Evolutionary conservation across 2,113 vertebrate genomes (phyloP), one percentile per base, ranked within the genome.

Genomic region (Aythya baeri): DNA sequence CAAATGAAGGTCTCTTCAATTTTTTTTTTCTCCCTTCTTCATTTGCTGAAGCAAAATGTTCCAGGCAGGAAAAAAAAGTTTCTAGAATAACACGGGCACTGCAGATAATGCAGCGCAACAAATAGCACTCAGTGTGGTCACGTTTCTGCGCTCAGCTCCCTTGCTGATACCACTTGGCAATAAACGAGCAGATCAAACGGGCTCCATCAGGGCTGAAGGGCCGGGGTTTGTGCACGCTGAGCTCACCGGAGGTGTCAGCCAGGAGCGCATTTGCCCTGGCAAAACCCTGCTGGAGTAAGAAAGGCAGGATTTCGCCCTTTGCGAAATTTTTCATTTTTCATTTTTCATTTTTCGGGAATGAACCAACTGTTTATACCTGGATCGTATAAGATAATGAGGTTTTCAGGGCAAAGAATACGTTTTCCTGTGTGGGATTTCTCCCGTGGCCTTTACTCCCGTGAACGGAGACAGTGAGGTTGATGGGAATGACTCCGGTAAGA

Each of bases 1-100:
- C 94, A 93, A 97, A 95, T 96, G 97, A 97, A 97, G 96, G 95
- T 97, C 91, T 96, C 96, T 63, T 79, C 87, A 84, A 32, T 54
- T 29, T 76, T 34, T 23, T 7, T 23, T 76, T 7, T 21, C 17
- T 12, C 6, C 14, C 57, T 72, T 58, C 72, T 93, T 90, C 83
- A 97, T 97, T 96, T 96, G 95, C 86, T 83, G 63, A 95, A 96
- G 89, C 88, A 95, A 97, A 95, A 92, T 43, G 58, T 92, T 97
- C 84, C 90, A 96, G 83, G 50, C 79, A 85, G 72, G 72, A 17
- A 55, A 14, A 59, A 59, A 94, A 82, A 89, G 85, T 96, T 97
- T 97, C 62, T 54, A 83, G 87, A 93, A 94, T 89, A 95, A 91
- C 92, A 88, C 89, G 94, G 83, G 91, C 82, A 81, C 88, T 87